Percentiles rank a stretch among this genome's conserved stretches.
Evolutionary conservation across 2,113 vertebrate species (phyloP).

Genomic region (Pteruthius melanotis): DNA sequence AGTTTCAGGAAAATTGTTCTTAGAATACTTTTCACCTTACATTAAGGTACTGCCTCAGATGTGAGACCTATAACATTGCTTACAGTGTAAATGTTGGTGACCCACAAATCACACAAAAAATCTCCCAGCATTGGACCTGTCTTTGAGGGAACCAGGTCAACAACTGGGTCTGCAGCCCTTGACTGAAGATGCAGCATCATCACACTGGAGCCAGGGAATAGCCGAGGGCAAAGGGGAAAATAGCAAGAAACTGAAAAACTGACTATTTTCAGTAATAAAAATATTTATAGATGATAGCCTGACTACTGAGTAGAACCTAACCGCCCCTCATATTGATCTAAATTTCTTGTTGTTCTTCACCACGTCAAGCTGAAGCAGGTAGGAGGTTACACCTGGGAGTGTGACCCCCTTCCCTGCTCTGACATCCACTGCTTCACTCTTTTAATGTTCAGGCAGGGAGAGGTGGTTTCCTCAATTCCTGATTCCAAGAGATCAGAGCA

Average conservation of each 20-base stretch:
- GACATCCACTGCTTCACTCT: not conserved
- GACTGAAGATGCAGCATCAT: not conserved
- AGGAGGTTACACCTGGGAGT: not conserved
- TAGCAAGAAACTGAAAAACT: not conserved
- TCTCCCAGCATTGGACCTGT: not conserved
- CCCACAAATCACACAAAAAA: not conserved
- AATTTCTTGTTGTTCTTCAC: not conserved
- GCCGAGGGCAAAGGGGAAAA: not conserved
- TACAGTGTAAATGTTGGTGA: not conserved
- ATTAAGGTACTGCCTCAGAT: not conserved
- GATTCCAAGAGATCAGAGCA: conserved; percentile 9
- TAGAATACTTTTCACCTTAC: not conserved
- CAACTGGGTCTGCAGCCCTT: not conserved
- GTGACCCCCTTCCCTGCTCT: not conserved
- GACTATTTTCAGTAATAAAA: not conserved
- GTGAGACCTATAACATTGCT: not conserved
- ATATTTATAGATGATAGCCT: not conserved
- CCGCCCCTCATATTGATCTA: rapidly evolving
- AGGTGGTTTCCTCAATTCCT: not conserved
- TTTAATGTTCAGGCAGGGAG: not conserved
- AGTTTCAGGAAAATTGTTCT: not conserved
- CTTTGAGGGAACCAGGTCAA: not conserved
- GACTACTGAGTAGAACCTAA: not conserved
- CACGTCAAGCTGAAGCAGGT: not conserved
- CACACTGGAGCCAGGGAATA: not conserved